Base-by-base conservation (phyloP, 1,140 invertebrate species). In the Neodiprion fabricii region DNA sequence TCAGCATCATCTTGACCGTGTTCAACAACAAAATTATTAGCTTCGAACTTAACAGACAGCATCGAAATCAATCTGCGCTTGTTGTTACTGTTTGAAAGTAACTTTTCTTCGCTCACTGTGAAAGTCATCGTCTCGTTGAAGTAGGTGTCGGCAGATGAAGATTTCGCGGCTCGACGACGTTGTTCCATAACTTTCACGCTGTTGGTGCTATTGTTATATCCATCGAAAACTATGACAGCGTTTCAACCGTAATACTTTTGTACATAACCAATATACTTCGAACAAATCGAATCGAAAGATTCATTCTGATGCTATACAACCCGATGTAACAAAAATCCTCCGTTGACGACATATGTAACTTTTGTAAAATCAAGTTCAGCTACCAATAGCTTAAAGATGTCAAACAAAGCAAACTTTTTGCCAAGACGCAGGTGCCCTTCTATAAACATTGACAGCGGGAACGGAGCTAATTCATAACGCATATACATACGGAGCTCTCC, bases 181-280 rank as follows among this genome's bases (percentile, higher is more conserved):
- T 65, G 71, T 75, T 73, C 76, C 12, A 66, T 65, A 61, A 4
- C 50, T 71, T 75, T 76, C 11, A 14, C n/a, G 53, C 53, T 61
- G n/a, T 61, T 61, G 7, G 71, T 74, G 73, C 73, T 68, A 48
- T 21, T 65, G 7, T 61, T 70, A 48, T 79, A 76, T 48, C 78
- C 76, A 68, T 79, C 76, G 69, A 79, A 79, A 70, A 79, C 67
- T 67, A 79, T 70, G 9, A 23, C 67, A 9, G 23, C 67, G 48
- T 71, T 70, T 5, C 69, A 28, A 17, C 61, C 73, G 48, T 71
- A 79, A 72, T 75, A 61, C 9, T 48, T 70, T 72, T 49, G 21
- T 17, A 77, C 68, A 53, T 75, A 77, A 28, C 67, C 67, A 10
- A 75, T 72, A 92, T 94, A 65, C n/a, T 75, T 75, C 12, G 65